These are phyloP conservation scores for Bergia puertoricense DNA, from an alignment of 92 coral and sea anemone genomes.

Conservation along the genomic window DNA sequence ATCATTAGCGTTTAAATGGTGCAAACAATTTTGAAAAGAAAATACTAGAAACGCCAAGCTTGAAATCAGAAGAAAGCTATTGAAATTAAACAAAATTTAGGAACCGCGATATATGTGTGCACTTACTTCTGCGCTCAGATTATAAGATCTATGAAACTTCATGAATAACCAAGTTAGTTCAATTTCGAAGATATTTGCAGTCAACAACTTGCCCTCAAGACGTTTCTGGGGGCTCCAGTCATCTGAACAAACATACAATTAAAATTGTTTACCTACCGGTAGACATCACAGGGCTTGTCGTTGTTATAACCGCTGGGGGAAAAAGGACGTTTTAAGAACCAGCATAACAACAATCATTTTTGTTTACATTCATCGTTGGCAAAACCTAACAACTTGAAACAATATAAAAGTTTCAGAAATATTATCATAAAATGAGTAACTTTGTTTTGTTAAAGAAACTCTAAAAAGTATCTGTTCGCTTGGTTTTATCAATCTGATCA, in stretches of 20 bases:
- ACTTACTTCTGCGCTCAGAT: too few species aligned
- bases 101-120: too few species aligned
- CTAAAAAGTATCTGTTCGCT: neutral
- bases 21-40: too few species aligned
- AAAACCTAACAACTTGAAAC: neutral
- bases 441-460: neutral
- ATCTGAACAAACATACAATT: neutral
- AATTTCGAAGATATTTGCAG: neutral
- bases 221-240: neutral
- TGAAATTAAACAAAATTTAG: too few species aligned
- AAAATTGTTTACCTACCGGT: conserved; percentile 23
- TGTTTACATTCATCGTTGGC: neutral
- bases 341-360: too few species aligned
- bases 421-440: too few species aligned
- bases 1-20: too few species aligned
- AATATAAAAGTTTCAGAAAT: neutral
- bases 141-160: too few species aligned
- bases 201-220: neutral
- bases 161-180: too few species aligned
- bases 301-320: conserved; percentile 34
- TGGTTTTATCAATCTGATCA: neutral
- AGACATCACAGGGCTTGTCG: conserved; percentile 22
- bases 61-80: too few species aligned
- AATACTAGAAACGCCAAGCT: too few species aligned
- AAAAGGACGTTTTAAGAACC: neutral